These are phyloP conservation scores for Cherax destructor DNA, from an alignment of 1,140 invertebrate species.

Conservation along the genomic window DNA sequence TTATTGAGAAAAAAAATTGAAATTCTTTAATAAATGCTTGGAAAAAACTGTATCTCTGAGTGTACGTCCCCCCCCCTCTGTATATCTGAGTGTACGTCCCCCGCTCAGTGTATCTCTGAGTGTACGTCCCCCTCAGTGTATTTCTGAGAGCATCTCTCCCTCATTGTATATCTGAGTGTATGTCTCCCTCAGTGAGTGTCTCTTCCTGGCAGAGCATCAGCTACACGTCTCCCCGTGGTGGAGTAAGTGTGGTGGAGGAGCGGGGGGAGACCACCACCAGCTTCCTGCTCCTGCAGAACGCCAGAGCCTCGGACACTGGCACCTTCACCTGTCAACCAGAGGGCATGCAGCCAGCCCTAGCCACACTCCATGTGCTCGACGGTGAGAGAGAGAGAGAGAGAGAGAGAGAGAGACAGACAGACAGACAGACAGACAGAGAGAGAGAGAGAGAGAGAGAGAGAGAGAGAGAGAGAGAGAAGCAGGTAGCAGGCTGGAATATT, in stretches of 20 bases:
- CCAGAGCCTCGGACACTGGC: slow-evolving; percentile 87
- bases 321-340: slow-evolving; percentile 82
- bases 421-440: not conserved
- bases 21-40: too few relatives aligned
- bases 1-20: too few relatives aligned
- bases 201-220: slow-evolving; percentile 72
- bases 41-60: too few relatives aligned
- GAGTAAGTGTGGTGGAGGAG: slow-evolving; percentile 92
- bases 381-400: slow-evolving; percentile 78
- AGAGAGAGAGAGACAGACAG: slow-evolving; percentile 60
- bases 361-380: slow-evolving; percentile 92
- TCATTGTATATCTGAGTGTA: too few relatives aligned
- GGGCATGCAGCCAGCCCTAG: slow-evolving; percentile 85
- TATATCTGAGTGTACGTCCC: too few relatives aligned
- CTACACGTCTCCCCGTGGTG: slow-evolving; percentile 77
- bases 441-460: not conserved
- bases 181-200: too few relatives aligned
- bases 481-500: too few relatives aligned
- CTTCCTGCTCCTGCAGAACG: slow-evolving; percentile 90
- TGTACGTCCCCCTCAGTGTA: too few relatives aligned
- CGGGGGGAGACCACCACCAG: slow-evolving; percentile 92
- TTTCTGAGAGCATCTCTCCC: too few relatives aligned
- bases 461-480: not conserved
- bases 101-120: too few relatives aligned
- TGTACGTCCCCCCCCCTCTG: too few relatives aligned